Percentiles rank a stretch among this genome's conserved stretches.
phyloP scores from a whole-genome alignment of 2,888 invertebrate genomes.

The Macropis europaea region DNA sequence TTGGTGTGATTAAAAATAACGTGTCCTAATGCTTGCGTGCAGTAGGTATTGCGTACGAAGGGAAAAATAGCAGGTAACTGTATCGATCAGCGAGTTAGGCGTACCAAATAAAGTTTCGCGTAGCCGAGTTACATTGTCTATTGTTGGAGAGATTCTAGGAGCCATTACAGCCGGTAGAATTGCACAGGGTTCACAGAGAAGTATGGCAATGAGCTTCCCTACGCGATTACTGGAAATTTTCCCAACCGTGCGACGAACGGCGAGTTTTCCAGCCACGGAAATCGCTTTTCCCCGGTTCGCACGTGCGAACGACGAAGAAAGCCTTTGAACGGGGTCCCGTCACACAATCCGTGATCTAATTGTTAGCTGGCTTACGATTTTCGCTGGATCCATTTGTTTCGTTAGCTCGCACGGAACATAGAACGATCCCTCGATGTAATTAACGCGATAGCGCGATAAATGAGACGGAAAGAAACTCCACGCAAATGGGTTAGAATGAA shows the following conservation, averaged over 20 bases:
- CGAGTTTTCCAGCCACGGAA: constrained; percentile 35
- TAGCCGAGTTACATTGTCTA: constrained; percentile 41
- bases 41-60: not conserved
- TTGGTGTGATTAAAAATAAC: too few species aligned
- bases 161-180: constrained; percentile 25
- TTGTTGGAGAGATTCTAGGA: constrained; percentile 43
- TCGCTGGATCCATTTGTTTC: constrained; percentile 14
- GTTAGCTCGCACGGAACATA: not conserved
- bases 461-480: constrained; percentile 18
- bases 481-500: constrained; percentile 25
- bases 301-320: not conserved
- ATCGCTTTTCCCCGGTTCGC: constrained; percentile 11
- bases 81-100: constrained; percentile 3
- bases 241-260: constrained; percentile 45
- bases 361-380: constrained; percentile 22
- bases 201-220: constrained; percentile 20
- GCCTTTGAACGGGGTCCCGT: not conserved
- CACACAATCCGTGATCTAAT: constrained; percentile 23
- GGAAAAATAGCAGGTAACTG: constrained; percentile 7
- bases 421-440: constrained; percentile 27
- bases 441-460: constrained; percentile 36
- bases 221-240: constrained; percentile 50
- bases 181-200: constrained; percentile 43
- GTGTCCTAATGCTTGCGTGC: too few species aligned
- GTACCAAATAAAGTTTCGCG: constrained; percentile 39